phyloP scores from a whole-genome alignment of 2,113 vertebrate species.

The Scopus umbretta region DNA sequence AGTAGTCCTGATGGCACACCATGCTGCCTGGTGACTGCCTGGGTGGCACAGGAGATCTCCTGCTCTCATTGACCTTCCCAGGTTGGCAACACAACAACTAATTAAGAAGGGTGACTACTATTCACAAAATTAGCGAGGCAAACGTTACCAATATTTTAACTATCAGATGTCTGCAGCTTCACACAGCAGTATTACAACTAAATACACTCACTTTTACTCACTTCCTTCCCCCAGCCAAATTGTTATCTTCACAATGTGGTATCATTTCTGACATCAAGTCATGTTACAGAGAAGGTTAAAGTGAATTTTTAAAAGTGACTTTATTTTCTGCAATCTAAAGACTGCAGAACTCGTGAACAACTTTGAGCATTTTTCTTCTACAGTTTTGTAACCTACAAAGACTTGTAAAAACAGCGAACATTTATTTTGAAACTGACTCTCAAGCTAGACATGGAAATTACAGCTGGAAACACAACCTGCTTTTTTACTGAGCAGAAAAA shows the following conservation, averaged over 20 bases:
- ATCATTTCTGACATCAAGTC: neutral
- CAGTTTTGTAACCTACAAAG: neutral
- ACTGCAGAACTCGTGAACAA: neutral
- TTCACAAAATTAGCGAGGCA: neutral
- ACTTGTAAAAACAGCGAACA: neutral
- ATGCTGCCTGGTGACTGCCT: neutral
- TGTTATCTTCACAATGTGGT: neutral
- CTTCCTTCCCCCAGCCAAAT: neutral
- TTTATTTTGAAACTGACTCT: neutral
- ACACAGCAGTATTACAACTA: neutral
- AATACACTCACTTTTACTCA: neutral
- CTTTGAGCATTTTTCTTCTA: neutral
- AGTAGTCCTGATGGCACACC: neutral
- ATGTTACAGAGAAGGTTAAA: neutral
- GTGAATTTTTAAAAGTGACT: neutral
- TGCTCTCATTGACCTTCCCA: neutral
- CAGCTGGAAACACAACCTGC: neutral
- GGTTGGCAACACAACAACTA: neutral
- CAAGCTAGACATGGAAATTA: neutral
- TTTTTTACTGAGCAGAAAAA: neutral
- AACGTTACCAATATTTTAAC: neutral
- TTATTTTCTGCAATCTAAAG: neutral
- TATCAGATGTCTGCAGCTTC: neutral
- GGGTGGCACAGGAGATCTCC: neutral
- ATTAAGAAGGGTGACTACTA: neutral